These are phyloP conservation scores for Tragopan temminckii DNA, from an alignment of 2,797 vertebrate species.

Conservation along the genomic window DNA sequence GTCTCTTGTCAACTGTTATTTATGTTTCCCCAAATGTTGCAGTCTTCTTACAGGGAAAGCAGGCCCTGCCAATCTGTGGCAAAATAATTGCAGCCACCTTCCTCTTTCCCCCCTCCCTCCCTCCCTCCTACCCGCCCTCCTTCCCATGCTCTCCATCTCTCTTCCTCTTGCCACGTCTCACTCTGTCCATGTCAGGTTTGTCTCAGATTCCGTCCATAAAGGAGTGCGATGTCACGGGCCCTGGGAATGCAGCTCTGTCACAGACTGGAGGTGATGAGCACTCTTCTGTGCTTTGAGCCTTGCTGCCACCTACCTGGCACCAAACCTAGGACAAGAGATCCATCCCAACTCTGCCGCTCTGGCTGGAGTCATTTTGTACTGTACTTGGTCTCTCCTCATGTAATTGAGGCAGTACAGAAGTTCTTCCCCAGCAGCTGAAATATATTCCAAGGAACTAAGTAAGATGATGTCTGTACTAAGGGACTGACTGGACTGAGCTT, in stretches of 20 bases:
- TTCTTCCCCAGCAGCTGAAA: not conserved
- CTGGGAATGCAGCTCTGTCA: not conserved
- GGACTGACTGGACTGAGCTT: not conserved
- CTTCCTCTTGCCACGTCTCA: not conserved
- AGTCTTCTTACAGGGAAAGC: conserved; percentile 56
- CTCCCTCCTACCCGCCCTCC: not conserved
- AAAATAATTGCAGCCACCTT: conserved; percentile 56
- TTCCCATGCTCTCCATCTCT: not conserved
- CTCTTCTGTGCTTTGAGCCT: not conserved
- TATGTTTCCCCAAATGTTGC: conserved; percentile 72
- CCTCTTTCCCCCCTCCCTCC: not conserved
- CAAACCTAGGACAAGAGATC: not conserved
- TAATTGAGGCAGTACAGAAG: not conserved
- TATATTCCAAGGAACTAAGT: not conserved
- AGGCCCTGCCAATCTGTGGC: conserved; percentile 55
- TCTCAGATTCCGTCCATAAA: not conserved
- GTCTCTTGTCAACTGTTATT: conserved; percentile 74
- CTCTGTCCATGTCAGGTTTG: not conserved
- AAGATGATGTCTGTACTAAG: accelerated
- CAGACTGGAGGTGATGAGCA: not conserved
- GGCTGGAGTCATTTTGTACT: not conserved
- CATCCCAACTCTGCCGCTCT: not conserved
- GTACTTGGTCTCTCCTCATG: not conserved
- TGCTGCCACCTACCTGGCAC: not conserved
- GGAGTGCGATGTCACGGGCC: not conserved